phyloP scores from a whole-genome alignment of 2,888 invertebrate species.

The Hermaeophaga mercurialis region DNA sequence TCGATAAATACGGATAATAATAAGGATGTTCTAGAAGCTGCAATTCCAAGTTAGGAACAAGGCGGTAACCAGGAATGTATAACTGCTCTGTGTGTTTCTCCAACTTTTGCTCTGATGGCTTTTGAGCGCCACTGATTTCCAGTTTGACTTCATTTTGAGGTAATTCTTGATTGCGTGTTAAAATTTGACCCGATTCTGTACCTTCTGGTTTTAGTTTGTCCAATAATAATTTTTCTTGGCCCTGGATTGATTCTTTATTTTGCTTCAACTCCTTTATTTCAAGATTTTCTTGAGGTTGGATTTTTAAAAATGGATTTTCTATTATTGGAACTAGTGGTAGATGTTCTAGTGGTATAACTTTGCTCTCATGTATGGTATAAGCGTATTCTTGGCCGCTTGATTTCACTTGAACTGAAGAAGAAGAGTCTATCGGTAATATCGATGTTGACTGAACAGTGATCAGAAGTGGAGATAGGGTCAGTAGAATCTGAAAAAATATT shows the following conservation, averaged over 20 bases:
- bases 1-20: constrained; percentile 16
- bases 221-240: neutral
- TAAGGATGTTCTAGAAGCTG: constrained; percentile 20
- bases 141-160: neutral
- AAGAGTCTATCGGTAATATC: constrained; percentile 39
- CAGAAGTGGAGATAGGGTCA: constrained; percentile 2
- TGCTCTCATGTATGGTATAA: constrained; percentile 41
- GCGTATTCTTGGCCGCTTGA: constrained; percentile 40
- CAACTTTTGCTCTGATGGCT: neutral
- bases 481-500: constrained; percentile 13
- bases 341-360: constrained; percentile 22
- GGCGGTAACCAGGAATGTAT: constrained; percentile 19
- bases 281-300: neutral
- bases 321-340: constrained; percentile 20
- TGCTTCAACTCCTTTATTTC: neutral
- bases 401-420: constrained; percentile 41
- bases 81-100: constrained; percentile 10
- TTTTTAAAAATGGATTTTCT: constrained; percentile 13
- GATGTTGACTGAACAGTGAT: constrained; percentile 27
- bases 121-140: neutral
- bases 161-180: neutral
- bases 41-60: constrained; percentile 14
- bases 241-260: neutral
- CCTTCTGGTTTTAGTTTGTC: neutral
- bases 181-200: neutral